phyloP scores from a whole-genome alignment of 1,140 invertebrate genomes.

The Conopomorpha cramerella region DNA sequence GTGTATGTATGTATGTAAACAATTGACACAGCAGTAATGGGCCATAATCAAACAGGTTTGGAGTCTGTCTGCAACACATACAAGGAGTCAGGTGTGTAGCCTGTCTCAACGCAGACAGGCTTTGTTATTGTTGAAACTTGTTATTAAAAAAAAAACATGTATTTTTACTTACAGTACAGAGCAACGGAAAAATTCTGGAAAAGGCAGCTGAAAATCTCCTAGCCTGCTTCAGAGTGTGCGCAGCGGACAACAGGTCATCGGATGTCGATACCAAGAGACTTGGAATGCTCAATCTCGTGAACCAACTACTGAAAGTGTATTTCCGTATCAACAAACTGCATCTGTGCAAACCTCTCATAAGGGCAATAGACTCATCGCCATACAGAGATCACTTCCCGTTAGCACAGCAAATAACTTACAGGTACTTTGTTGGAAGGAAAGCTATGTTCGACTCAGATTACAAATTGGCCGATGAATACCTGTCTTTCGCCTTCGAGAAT shows the following conservation, averaged over 20 bases:
- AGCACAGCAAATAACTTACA: slow-evolving; percentile 86
- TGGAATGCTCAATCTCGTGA: slow-evolving; percentile 91
- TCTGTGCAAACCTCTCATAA: slow-evolving; percentile 89
- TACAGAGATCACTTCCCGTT: slow-evolving; percentile 83
- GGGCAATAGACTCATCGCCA: slow-evolving; percentile 85
- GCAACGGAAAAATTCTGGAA: slow-evolving; percentile 64
- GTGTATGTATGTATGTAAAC: no score
- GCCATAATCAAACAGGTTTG: no score
- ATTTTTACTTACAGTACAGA: neutral
- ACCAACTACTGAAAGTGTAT: slow-evolving; percentile 95
- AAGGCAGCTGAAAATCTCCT: slow-evolving; percentile 90
- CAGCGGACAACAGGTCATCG: slow-evolving; percentile 80
- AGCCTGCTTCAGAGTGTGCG: slow-evolving; percentile 90
- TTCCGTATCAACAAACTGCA: slow-evolving; percentile 93
- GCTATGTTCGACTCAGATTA: slow-evolving; percentile 96
- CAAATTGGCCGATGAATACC: slow-evolving; percentile 81
- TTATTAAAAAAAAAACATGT: neutral
- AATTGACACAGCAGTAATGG: no score
- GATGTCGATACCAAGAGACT: slow-evolving; percentile 87
- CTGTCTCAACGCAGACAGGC: no score
- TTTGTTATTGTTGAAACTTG: neutral
- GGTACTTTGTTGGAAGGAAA: slow-evolving; percentile 92
- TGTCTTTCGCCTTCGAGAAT: slow-evolving; percentile 87
- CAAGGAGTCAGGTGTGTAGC: no score
- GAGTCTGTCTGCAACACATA: no score